Evolutionary conservation across 2,113 vertebrate species (phyloP).

Genomic region (Osmerus mordax): DNA sequence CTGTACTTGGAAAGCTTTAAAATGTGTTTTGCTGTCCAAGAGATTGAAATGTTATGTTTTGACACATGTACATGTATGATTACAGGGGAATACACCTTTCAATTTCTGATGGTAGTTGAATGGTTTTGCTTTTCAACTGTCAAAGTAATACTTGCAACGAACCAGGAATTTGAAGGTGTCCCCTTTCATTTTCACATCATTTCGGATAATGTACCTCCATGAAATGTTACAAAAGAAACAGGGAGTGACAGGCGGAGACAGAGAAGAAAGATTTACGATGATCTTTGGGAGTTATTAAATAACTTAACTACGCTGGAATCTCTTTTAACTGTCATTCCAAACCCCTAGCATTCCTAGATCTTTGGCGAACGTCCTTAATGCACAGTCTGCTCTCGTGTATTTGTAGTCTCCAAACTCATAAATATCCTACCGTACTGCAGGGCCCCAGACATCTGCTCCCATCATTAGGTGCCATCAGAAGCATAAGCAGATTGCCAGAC

Average conservation of each 20-base stretch:
- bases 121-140: background rate
- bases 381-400: conserved; percentile 37
- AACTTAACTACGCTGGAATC: conserved; percentile 33
- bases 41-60: no score
- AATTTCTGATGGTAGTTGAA: background rate
- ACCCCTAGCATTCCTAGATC: conserved; percentile 32
- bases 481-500: conserved; percentile 54
- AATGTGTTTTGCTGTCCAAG: no score
- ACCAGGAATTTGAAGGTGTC: background rate
- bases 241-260: background rate
- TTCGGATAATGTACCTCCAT: conserved; percentile 11
- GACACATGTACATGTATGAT: background rate
- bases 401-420: conserved; percentile 31
- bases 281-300: conserved; percentile 40
- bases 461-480: conserved; percentile 31
- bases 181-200: background rate
- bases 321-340: conserved; percentile 8
- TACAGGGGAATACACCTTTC: background rate
- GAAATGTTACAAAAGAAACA: background rate
- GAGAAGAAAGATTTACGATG: conserved; percentile 32
- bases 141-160: background rate
- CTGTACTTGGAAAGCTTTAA: no score
- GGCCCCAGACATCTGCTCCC: conserved; percentile 55
- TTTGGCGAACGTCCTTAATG: conserved; percentile 21
- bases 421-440: conserved; percentile 48